A percentile compares a stretch with the other conserved stretches of the same genome.
These are phyloP conservation scores for Antheraea pernyi DNA, from an alignment of 1,140 invertebrate species.

Conservation along the genomic window DNA sequence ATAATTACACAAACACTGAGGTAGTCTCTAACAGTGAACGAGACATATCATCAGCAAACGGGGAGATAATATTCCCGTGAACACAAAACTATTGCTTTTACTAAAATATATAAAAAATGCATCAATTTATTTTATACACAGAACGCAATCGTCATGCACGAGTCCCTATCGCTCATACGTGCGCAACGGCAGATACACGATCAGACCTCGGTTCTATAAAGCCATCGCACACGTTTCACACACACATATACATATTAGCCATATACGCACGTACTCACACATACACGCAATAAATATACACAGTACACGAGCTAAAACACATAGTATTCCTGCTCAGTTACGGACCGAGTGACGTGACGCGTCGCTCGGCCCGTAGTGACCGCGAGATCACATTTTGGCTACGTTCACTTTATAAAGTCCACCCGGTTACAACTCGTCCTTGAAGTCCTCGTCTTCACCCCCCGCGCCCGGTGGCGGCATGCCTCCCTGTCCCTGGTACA, in stretches of 20 bases:
- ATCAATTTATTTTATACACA: conserved; percentile 54
- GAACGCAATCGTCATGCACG: conserved; percentile 25
- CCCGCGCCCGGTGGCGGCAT: conserved; percentile 84
- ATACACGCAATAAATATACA: conserved; percentile 71
- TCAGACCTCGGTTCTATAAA: conserved; percentile 30
- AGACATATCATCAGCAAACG: conserved; percentile 43
- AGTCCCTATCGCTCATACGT: conserved; percentile 27
- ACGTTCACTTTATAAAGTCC: conserved; percentile 51
- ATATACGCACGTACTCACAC: conserved; percentile 30
- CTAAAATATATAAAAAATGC: conserved; percentile 59
- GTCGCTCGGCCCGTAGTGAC: background rate
- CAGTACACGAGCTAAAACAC: conserved; percentile 55
- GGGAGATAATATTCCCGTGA: conserved; percentile 28
- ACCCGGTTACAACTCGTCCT: conserved; percentile 90
- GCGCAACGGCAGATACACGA: conserved; percentile 36
- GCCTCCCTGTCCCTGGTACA: conserved; percentile 93
- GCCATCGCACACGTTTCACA: conserved; percentile 34
- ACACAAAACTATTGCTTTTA: conserved; percentile 47
- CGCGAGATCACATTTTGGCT: conserved; percentile 64
- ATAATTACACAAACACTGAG: conserved; percentile 68
- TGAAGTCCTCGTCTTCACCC: conserved; percentile 89
- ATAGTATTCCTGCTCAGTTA: conserved; percentile 41
- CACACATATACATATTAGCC: conserved; percentile 30
- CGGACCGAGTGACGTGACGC: background rate
- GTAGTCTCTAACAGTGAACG: conserved; percentile 54